Base-by-base conservation (phyloP, 2,113 vertebrate genomes). In the Noturus placidus region DNA sequence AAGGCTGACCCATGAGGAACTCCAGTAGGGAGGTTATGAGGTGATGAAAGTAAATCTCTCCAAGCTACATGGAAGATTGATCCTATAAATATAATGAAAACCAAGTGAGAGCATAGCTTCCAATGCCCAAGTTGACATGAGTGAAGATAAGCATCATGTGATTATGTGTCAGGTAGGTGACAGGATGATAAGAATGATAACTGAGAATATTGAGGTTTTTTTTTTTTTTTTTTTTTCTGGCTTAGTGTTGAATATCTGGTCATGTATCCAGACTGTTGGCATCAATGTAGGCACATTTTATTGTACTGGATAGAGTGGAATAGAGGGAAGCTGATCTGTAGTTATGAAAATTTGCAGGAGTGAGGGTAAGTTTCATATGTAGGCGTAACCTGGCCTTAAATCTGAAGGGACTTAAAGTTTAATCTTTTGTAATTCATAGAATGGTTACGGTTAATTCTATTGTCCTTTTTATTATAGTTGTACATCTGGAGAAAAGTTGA, bases 1-100 rank as follows among this genome's bases (percentile, higher is more conserved):
- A 74, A 74, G 38, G 25, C 70, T 74, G 35, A 74, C 70, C 20
- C 70, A 74, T 74, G 70, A 74, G 70, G 38, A 42, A 74, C 35
- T 74, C 70, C 70, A 46, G 20, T 74, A 74, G 70, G 38, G 35
- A 74, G 38, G 70, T 3, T 74, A n/a, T 50, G 11, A 77, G 25
- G 22, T 77, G 74, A 50, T 52, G 42, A n/a, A 50, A 14, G 13
- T 25, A 50, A 74, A 74, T 50, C 72, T 27, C 25, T 77, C 74
- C 74, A 77, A 25, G 74, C 25, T 77, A 27, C 42, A 50, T 77
- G 25, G 42, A 50, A 77, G 5, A 50, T n/a, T 77, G 74, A 50
- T 77, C 74, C 42, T n/a, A 13, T 77, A 77, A 77, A n/a, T 52
- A 77, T 50, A 52, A 77, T 52, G 46, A 77, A 77, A 50, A 50